Base-by-base conservation (phyloP, 2,797 vertebrate species). In the Hybognathus amarus region DNA sequence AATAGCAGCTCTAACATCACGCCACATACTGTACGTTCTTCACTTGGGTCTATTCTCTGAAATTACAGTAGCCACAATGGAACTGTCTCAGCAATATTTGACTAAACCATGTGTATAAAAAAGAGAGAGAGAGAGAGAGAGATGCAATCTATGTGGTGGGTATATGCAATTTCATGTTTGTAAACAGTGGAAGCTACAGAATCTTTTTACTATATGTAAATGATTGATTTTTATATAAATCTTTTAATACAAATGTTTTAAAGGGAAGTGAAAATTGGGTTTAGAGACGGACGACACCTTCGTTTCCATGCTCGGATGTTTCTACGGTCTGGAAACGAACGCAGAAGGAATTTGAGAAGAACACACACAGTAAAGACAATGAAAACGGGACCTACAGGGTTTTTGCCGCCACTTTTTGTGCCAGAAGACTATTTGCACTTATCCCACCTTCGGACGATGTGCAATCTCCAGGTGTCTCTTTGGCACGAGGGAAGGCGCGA, bases 321-420 rank as follows among this genome's bases (percentile, higher is more conserved):
- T 96, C 96, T 96, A 96, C 97, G 97, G 95, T 96, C 95, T 96
- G 96, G 96, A 95, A 94, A 94, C 93, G 93, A 94, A 93, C 95
- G 95, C 94, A 93, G 94, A 90, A 96, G 96, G 95, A 93, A 97
- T 98, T 98, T 98, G 96, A 98, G 98, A 97, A 98, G 95, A 97
- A 96, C 96, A 98, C 98, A 98, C 97, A 98, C 94, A 97, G 96
- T 97, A 98, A 97, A 94, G 97, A 97, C 97, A 97, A 98, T 96
- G 97, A 97, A 96, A 96, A 97, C 96, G 95, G 97, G 98, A 99
- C 97, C 97, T 97, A 99, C 98, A 99, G 98, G 98, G 98, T 99
- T 97, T 97, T 96, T 97, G 97, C 33, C 97, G 30, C 97, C 97
- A 97, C 96, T 96, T 94, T 47, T 96, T 95, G 97, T 99, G 98